phyloP scores from a whole-genome alignment of 1,140 invertebrate species.

The Neotoxoptera formosana region DNA sequence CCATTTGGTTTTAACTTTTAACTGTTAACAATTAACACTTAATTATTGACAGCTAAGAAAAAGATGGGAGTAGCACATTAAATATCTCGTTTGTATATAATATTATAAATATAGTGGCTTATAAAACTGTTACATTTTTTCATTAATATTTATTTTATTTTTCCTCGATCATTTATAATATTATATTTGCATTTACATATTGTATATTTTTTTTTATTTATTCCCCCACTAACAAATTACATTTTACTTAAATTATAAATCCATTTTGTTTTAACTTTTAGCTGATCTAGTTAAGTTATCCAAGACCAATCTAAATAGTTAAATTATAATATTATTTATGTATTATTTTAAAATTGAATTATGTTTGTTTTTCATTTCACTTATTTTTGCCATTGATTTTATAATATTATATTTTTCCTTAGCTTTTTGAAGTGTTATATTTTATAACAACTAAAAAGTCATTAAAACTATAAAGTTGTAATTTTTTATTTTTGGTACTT shows the following conservation, averaged over 20 bases:
- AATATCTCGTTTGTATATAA: neutral
- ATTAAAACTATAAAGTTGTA: neutral
- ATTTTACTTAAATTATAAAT: neutral
- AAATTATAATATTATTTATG: neutral
- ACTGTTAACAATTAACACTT: neutral
- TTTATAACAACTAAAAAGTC: neutral
- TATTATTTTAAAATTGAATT: neutral
- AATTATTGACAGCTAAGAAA: neutral
- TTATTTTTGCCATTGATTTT: neutral
- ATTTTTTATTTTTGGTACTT: neutral
- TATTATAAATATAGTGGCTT: neutral
- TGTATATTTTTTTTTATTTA: neutral
- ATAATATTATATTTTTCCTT: neutral
- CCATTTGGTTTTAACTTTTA: neutral
- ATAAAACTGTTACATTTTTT: neutral
- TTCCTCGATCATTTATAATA: neutral
- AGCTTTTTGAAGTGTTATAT: neutral
- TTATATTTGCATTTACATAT: no score
- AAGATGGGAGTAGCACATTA: neutral
- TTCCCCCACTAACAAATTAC: neutral
- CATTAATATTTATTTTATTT: neutral
- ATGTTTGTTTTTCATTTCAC: neutral
- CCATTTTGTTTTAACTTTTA: neutral
- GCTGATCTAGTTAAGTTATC: neutral
- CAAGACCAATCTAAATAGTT: neutral